A percentile compares a stretch with the other conserved stretches of the same genome.
Conservation (phyloP, 2,113 vertebrate genomes). For the Rhabdomys dilectus region DNA sequence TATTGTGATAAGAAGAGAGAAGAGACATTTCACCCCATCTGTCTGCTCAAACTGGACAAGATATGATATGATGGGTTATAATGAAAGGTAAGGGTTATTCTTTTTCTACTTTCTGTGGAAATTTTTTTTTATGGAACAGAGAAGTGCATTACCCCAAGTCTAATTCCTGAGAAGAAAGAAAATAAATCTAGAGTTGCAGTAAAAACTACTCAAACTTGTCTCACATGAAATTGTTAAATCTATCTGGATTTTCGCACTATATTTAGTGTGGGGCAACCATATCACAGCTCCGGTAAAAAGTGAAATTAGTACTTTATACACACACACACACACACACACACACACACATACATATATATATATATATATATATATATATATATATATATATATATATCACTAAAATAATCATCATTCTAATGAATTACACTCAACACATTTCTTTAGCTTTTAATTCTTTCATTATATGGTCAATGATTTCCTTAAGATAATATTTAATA, state of each 20-base stretch:
- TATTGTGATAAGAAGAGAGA: constrained; percentile 63
- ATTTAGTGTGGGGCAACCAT: background rate
- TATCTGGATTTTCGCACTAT: background rate
- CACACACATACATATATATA: no score
- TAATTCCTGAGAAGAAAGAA: background rate
- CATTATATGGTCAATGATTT: background rate
- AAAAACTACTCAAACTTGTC: background rate
- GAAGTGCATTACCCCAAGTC: constrained; percentile 41
- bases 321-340: no score
- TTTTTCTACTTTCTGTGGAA: constrained; percentile 54
- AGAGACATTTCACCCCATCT: constrained; percentile 65
- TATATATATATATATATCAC: background rate
- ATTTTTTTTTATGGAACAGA: constrained; percentile 60
- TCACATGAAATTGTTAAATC: background rate
- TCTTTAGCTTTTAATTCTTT: background rate
- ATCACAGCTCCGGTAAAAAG: background rate
- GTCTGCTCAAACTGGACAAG: constrained; percentile 51
- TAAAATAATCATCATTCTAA: background rate
- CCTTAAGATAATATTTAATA: background rate
- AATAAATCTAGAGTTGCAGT: background rate
- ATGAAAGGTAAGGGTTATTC: constrained; percentile 61
- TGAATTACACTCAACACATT: background rate
- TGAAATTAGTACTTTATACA: background rate
- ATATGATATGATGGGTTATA: constrained; percentile 65
- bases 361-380: no score